These are phyloP conservation scores for Phymanthus crucifer DNA, from an alignment of 92 coral and sea anemone genomes.

Conservation along the genomic window DNA sequence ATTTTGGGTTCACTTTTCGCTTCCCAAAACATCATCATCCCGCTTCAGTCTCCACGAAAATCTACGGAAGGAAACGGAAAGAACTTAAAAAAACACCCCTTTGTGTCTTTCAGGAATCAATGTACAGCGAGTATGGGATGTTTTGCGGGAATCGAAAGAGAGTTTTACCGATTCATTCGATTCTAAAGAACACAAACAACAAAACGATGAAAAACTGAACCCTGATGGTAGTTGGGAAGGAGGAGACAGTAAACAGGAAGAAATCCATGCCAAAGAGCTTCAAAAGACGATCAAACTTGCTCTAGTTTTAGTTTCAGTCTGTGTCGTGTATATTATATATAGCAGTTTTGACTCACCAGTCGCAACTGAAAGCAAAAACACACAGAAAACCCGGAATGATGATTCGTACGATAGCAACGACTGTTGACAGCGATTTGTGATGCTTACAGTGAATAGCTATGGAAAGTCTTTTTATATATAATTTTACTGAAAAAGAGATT, in stretches of 20 bases:
- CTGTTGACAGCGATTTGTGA: neutral
- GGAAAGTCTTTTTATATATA: neutral
- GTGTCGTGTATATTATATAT: conserved; percentile 46
- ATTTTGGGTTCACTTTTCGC: neutral
- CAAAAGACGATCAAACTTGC: conserved; percentile 60
- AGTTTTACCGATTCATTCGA: conserved; percentile 30
- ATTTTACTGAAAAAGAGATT: neutral
- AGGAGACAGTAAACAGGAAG: conserved; percentile 73
- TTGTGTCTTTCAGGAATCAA: conserved; percentile 29
- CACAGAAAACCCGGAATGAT: neutral
- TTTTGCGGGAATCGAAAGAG: conserved; percentile 40
- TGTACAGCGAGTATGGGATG: conserved; percentile 36
- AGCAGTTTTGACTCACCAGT: conserved; percentile 39
- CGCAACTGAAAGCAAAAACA: neutral
- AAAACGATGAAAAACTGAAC: conserved; percentile 55
- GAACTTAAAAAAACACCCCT: neutral
- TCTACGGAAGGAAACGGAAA: neutral
- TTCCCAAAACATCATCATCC: neutral
- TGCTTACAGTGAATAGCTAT: conserved; percentile 20
- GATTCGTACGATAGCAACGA: neutral
- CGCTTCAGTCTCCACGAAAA: neutral
- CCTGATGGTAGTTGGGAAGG: conserved; percentile 81
- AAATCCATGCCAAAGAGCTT: conserved; percentile 57
- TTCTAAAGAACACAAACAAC: conserved; percentile 58
- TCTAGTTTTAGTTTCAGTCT: conserved; percentile 46